Evolutionary conservation across 35 echinoderm and acorn worm genomes (phyloP), one percentile per base, ranked within the genome.

Genomic region (Nesometra sesokonis): DNA sequence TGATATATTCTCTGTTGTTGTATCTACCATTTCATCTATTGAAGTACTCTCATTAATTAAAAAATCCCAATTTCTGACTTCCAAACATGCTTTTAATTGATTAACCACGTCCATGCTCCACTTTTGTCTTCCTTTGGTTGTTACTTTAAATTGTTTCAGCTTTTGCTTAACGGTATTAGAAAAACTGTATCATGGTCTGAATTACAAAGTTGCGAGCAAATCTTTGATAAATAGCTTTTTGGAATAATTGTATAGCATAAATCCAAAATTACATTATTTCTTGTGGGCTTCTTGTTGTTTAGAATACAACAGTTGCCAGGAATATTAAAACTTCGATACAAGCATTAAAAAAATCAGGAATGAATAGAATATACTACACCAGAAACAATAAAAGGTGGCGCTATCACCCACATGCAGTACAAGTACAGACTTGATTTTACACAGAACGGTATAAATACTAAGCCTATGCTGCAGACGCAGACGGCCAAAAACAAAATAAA

Each of bases 101-200:
- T n/a, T 57, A 43, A 78, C 32, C 79, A 80, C 46, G 31, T 21
- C 80, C 89, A 5, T 37, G 35, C 35, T 85, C 89, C 89, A 90
- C 17, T 29, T 37, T 77, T 86, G 33, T 31, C 47, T 21, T 2
- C 77, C 77, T 85, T 84, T 84, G 19, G 57, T 85, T 34, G 77
- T 34, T 32, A 34, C 23, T 78, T 77, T 85, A 46, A 77, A 85
- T 17, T 0, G 47, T 47, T 80, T 67, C 5, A 90, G 40, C 29
- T 86, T 36, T 31, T 83, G 77, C 4, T 83, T 46, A 46, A 35
- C 32, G 85, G 90, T 0, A 13, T 27, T 32, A 92, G 36, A 33
- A 87, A 57, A 39, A 88, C 81, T 31, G n/a, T 92, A 86, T 85
- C 77, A 76, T 92, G 90, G 77, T 92, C 86, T 29, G 90, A 87